Evolutionary conservation across 2,113 vertebrate species (phyloP).

Genomic region (Pseudorasbora parva): DNA sequence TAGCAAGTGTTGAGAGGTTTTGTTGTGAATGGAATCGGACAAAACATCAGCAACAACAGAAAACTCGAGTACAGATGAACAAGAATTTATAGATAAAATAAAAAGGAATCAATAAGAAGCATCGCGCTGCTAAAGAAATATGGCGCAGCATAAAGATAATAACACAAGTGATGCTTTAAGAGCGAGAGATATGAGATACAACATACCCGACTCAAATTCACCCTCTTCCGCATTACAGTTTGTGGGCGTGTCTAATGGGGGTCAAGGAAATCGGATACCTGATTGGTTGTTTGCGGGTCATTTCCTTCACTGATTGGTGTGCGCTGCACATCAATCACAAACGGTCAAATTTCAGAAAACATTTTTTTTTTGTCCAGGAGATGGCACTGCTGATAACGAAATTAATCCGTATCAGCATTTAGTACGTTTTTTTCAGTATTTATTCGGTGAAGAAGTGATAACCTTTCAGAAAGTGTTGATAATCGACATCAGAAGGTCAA

Average conservation of each 20-base stretch:
- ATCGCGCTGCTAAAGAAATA: too few species aligned
- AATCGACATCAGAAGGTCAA: too few species aligned
- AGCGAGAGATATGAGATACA: neutral
- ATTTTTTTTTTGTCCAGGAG: constrained; percentile 68
- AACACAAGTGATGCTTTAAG: neutral
- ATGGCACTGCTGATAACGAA: constrained; percentile 76
- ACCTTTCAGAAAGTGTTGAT: neutral
- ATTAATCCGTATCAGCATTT: constrained; percentile 48
- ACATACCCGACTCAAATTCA: constrained; percentile 18
- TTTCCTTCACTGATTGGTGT: constrained; percentile 30
- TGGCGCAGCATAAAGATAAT: neutral
- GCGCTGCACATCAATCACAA: neutral
- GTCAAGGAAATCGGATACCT: neutral
- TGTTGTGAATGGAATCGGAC: neutral
- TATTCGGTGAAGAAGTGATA: neutral
- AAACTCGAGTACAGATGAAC: neutral
- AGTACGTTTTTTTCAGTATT: neutral
- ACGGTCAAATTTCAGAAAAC: neutral
- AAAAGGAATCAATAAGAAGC: neutral
- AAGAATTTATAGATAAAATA: neutral
- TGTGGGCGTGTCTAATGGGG: constrained; percentile 5
- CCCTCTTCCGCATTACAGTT: neutral
- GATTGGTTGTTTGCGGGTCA: constrained; percentile 37
- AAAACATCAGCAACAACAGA: neutral
- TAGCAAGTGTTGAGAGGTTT: neutral